Evolutionary conservation across 2,113 vertebrate genomes (phyloP), one percentile per base, ranked within the genome.

Genomic region (Lepisosteus oculatus): DNA sequence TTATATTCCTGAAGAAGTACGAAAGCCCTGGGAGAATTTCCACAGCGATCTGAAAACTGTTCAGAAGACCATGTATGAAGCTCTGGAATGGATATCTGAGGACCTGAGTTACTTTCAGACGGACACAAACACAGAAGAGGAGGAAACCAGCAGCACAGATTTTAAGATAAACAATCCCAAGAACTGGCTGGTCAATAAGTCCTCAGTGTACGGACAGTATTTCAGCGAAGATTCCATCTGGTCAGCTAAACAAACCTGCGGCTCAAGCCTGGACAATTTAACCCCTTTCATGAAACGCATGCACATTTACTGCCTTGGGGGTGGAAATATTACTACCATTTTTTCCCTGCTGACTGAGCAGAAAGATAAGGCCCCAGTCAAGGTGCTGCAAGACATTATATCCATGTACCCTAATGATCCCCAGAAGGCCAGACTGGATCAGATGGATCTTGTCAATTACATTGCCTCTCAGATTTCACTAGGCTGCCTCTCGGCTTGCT

Each of bases 31-130:
- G 94, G 73, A 62, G 66, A 67, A 6, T 4, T 88, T 93, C 56
- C 93, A 95, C 73, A 3, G 14, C 3, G 68, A 42, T 2, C 72
- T 95, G 47, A 94, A 92, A 80, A 78, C 79, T 0, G 78, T 94
- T 15, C 86, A 83, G 0, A 80, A 76, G 0, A 87, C 83, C 57
- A 73, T 95, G 76, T 87, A 84, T 29, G 77, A 90, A 3, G 83
- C 93, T 3, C 77, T 95, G 70, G 92, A 93, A 43, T 86, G 92
- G 89, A 90, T 95, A 63, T 93, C 92, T 13, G 93, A 93, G 67
- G 92, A 95, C 15, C 70, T 94, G 29, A 90, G 90, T 76, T 94
- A 93, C 43, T 95, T 94, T 75, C 92, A 94, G 78, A 93, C 90
- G 63, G 92, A 93, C 8, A 83, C 88, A 63, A 82, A 2, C 29